phyloP scores from a whole-genome alignment of 2,888 invertebrate genomes.

The Dimorphilus gyrociliatus region DNA sequence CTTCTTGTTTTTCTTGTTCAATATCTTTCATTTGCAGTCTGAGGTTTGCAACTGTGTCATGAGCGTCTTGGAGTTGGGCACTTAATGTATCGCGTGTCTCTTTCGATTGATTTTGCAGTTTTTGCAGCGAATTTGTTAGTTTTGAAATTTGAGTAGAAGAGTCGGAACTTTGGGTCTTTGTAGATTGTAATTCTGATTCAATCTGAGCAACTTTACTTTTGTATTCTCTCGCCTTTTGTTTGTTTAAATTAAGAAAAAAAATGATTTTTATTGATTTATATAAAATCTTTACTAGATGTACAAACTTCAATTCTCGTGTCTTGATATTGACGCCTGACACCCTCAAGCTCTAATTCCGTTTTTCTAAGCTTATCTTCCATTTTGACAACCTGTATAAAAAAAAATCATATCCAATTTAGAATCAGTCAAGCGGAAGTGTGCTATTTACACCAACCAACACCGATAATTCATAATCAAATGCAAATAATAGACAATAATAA shows the following conservation, averaged over 20 bases:
- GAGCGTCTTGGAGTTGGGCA: constrained; percentile 16
- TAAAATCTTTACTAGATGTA: neutral
- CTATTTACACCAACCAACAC: too few relatives aligned
- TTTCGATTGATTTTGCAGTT: constrained; percentile 28
- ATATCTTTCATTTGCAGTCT: too few relatives aligned
- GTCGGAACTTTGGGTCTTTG: constrained; percentile 21
- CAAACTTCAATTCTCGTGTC: constrained; percentile 9
- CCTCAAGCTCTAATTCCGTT: constrained; percentile 5
- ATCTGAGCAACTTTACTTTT: constrained; percentile 15
- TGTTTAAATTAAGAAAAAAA: neutral
- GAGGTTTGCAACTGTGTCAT: constrained; percentile 16
- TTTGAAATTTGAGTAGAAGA: constrained; percentile 22
- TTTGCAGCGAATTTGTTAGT: constrained; percentile 29
- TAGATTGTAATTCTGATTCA: constrained; percentile 19
- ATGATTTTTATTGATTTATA: neutral
- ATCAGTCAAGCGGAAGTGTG: too few relatives aligned
- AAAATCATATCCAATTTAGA: too few relatives aligned
- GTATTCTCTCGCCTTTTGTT: too few relatives aligned
- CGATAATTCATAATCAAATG: too few relatives aligned
- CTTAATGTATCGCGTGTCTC: constrained; percentile 30
- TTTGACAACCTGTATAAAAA: constrained; percentile 5
- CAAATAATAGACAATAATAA: too few relatives aligned
- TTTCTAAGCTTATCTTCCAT: constrained; percentile 6
- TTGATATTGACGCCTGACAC: constrained; percentile 5
- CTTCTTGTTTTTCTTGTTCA: too few relatives aligned